A percentile compares a stretch with the other conserved stretches of the same genome.
These are phyloP conservation scores for Bemisia tabaci DNA, from an alignment of 1,140 invertebrate genomes.

Conservation along the genomic window DNA sequence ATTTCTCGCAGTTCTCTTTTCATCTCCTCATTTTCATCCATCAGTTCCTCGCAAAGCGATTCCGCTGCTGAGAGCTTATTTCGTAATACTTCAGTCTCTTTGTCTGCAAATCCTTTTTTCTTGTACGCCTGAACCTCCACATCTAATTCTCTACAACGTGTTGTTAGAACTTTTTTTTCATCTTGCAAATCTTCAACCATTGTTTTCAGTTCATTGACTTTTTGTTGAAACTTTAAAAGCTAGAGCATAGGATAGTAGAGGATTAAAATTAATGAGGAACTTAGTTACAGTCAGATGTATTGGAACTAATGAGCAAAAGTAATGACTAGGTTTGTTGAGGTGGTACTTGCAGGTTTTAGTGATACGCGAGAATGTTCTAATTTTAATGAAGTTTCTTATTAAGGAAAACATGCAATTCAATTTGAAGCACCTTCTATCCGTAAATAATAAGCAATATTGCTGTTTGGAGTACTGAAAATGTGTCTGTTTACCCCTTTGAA, in stretches of 20 bases:
- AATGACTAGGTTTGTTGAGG: too few species aligned
- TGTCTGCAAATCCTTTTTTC: conserved; percentile 27
- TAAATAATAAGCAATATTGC: too few species aligned
- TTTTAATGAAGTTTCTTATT: not conserved
- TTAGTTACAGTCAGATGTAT: conserved; percentile 4
- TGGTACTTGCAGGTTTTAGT: too few species aligned
- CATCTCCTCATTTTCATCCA: conserved; percentile 93
- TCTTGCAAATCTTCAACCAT: conserved; percentile 61
- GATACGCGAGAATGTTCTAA: not conserved
- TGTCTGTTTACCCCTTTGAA: too few species aligned
- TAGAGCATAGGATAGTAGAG: conserved; percentile 18
- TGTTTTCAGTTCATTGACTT: conserved; percentile 65
- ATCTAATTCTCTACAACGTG: conserved; percentile 56
- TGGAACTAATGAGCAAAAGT: too few species aligned
- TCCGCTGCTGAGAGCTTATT: conserved; percentile 73
- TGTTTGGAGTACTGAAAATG: too few species aligned
- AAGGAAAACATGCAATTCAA: too few species aligned
- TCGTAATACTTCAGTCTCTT: conserved; percentile 49
- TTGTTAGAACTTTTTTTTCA: conserved; percentile 61
- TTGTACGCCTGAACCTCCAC: conserved; percentile 39
- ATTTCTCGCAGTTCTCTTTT: conserved; percentile 85
- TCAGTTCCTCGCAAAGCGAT: conserved; percentile 76
- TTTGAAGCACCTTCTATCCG: too few species aligned
- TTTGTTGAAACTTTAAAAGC: conserved; percentile 56
- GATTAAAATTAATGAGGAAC: not conserved